Percentiles rank a stretch among this genome's conserved stretches.
These are phyloP conservation scores for human (Homo sapiens) DNA, from an alignment of 2,113 vertebrate genomes.

Conservation along the genomic window GRCh38 chr9:133930001-133930500, in stretches of 20 bases:
- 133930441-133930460: neutral
- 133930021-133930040: neutral
- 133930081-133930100: neutral
- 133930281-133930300: neutral
- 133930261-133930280: neutral
- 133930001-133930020: neutral
- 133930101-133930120: accelerated
- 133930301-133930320: neutral
- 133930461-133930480: neutral
- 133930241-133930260: neutral
- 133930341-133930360: neutral
- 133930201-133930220: neutral
- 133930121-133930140: too few relatives aligned
- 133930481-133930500: neutral
- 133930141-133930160: neutral
- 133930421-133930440: neutral
- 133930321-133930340: neutral
- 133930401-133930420: neutral
- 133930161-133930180: neutral
- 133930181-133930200: too few relatives aligned
- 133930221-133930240: neutral
- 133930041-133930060: accelerated
- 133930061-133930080: accelerated
- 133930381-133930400: neutral
- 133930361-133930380: neutral